These are phyloP conservation scores for Casuarius casuarius DNA, from an alignment of 2,113 vertebrate genomes.

Conservation along the genomic window DNA sequence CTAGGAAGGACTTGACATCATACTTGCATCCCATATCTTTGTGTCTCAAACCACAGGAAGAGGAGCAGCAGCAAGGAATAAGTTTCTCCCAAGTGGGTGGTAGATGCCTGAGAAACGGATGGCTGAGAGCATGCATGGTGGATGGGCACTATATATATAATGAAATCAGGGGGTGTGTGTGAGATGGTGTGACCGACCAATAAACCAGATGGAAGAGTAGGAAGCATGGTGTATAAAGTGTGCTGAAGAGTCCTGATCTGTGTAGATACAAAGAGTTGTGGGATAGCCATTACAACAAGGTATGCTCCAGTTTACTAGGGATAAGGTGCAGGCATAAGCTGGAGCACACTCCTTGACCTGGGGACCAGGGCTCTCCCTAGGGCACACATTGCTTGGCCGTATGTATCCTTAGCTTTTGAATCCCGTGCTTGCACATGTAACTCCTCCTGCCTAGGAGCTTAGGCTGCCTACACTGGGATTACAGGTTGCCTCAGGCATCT, in stretches of 20 bases:
- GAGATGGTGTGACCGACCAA: neutral
- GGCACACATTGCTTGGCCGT: neutral
- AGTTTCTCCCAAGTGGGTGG: neutral
- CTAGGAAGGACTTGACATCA: neutral
- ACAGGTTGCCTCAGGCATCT: neutral
- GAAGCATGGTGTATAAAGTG: neutral
- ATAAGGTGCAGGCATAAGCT: neutral
- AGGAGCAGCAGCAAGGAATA: fast-evolving
- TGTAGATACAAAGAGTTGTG: neutral
- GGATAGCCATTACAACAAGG: neutral
- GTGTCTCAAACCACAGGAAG: neutral
- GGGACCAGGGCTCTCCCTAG: neutral
- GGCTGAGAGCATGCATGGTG: neutral
- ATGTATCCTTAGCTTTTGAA: neutral
- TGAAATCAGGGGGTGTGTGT: neutral
- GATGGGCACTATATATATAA: neutral
- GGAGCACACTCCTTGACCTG: neutral
- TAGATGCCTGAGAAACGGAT: neutral
- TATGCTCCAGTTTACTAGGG: neutral
- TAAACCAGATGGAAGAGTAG: neutral
- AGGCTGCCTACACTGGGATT: neutral
- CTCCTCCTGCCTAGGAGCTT: neutral
- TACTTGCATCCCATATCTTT: neutral
- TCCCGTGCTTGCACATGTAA: neutral
- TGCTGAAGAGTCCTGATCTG: neutral